Percentiles rank a stretch among this genome's conserved stretches.
These are phyloP conservation scores for Bothrops alternatus DNA, from an alignment of 2,797 vertebrate genomes.

Conservation along the genomic window DNA sequence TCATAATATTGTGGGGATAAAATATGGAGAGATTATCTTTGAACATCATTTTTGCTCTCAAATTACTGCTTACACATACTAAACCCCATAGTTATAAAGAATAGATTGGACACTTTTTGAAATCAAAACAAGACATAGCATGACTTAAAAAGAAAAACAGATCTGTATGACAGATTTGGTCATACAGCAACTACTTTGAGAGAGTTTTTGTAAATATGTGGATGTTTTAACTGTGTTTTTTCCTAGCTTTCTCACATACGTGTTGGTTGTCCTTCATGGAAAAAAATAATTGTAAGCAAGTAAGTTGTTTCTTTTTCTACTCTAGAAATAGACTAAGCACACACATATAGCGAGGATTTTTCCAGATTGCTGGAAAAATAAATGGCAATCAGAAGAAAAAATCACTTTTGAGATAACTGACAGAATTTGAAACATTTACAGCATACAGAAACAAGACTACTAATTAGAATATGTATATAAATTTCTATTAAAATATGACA, in stretches of 20 bases:
- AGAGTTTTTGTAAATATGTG: background rate
- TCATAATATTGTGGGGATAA: background rate
- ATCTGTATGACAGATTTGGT: background rate
- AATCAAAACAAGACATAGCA: background rate
- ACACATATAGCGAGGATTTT: background rate
- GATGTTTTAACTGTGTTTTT: conserved; percentile 12
- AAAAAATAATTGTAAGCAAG: conserved; percentile 38
- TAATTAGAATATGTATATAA: background rate
- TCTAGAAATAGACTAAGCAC: background rate
- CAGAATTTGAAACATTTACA: background rate
- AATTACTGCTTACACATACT: background rate
- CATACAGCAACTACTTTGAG: background rate
- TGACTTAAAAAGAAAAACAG: background rate
- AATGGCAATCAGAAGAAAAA: background rate
- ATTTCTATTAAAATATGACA: background rate
- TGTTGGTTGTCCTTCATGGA: conserved; percentile 44
- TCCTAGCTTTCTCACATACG: conserved; percentile 46
- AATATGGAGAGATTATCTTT: background rate
- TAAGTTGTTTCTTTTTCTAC: conserved; percentile 31
- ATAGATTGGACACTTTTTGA: background rate
- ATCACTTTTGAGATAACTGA: background rate
- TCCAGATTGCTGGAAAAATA: background rate
- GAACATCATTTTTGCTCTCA: background rate
- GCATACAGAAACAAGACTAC: background rate
- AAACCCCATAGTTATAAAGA: background rate